A percentile compares a stretch with the other conserved stretches of the same genome.
Evolutionary conservation across 2,888 invertebrate genomes (phyloP).

Genomic region (Nemotelus nigrinus): DNA sequence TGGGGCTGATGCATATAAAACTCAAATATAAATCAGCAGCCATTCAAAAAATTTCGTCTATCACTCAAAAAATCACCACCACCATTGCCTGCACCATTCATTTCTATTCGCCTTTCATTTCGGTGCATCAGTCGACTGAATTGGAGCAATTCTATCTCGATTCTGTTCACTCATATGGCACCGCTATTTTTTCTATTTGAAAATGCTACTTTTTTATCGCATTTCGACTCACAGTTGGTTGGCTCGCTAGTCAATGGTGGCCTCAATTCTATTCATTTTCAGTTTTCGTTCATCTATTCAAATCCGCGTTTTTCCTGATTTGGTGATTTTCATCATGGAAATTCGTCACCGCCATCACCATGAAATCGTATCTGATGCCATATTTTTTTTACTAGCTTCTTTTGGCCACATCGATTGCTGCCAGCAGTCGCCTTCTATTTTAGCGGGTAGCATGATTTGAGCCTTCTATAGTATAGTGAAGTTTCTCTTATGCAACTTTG

Average conservation of each 20-base stretch:
- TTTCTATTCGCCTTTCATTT: not conserved
- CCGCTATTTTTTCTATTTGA: not conserved
- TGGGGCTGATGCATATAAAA: conserved; percentile 22
- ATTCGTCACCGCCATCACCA: conserved; percentile 10
- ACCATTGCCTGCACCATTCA: not conserved
- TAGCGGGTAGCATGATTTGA: not conserved
- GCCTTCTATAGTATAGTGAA: not conserved
- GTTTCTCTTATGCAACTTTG: conserved; percentile 20
- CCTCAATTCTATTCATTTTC: conserved; percentile 20
- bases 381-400: no score
- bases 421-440: not conserved
- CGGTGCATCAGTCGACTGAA: not conserved
- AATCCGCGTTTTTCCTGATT: conserved; percentile 44
- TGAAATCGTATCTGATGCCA: not conserved
- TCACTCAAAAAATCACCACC: not conserved
- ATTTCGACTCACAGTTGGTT: not conserved
- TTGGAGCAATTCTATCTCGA: not conserved
- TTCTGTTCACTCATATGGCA: not conserved
- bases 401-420: not conserved
- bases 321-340: conserved; percentile 32
- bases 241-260: not conserved
- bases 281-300: conserved; percentile 22
- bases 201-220: not conserved
- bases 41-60: conserved; percentile 40
- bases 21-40: conserved; percentile 48